phyloP scores from a whole-genome alignment of 2,113 vertebrate genomes.

The Clarias gariepinus region DNA sequence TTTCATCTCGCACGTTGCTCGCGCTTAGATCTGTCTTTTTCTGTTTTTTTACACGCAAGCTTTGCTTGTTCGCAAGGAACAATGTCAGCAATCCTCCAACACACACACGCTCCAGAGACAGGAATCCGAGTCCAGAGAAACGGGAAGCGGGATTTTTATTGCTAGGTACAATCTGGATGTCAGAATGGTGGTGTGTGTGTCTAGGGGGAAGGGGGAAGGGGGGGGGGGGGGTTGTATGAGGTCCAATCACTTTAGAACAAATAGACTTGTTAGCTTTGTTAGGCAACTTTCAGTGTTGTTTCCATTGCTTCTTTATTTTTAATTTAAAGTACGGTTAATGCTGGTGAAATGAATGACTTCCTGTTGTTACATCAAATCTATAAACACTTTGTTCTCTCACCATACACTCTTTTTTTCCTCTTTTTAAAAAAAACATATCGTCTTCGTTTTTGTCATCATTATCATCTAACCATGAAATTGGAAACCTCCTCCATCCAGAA shows the following conservation, averaged over 20 bases:
- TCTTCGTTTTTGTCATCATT: background rate
- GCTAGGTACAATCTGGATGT: background rate
- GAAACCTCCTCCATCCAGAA: background rate
- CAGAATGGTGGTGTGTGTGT: background rate
- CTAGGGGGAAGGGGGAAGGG: no score
- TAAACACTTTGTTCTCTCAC: background rate
- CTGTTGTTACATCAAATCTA: background rate
- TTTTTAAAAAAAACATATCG: background rate
- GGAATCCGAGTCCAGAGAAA: background rate
- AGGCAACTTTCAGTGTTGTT: background rate
- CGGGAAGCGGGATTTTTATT: background rate
- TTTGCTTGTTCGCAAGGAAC: background rate
- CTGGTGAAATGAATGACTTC: no score
- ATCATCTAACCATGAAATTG: no score
- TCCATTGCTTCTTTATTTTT: no score
- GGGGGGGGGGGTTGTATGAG: no score
- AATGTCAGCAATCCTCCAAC: background rate
- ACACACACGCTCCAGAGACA: background rate
- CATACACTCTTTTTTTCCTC: no score
- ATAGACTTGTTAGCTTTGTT: background rate
- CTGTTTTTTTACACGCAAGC: background rate
- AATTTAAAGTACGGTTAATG: no score
- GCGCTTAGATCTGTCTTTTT: background rate
- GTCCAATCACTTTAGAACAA: no score
- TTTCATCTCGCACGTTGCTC: slow-evolving; percentile 6